Evolutionary conservation across 2,113 vertebrate genomes (phyloP), one percentile per base, ranked within the genome.

Genomic region (Ibidorhyncha struthersii): DNA sequence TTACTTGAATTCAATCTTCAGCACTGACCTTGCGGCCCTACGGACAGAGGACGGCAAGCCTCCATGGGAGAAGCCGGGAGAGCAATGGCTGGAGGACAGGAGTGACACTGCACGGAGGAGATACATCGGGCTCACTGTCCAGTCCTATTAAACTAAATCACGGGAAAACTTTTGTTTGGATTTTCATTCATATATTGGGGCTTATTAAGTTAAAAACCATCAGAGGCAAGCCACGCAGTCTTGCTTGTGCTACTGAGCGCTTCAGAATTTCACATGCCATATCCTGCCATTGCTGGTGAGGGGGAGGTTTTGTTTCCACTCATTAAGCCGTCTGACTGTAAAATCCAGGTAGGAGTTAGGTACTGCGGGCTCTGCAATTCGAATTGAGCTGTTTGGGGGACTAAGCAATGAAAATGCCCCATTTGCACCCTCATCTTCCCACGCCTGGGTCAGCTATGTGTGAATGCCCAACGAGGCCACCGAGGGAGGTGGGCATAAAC

Each of bases 291-390:
- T 22, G 32, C 13, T 38, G 55, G 7, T 10, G 59, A 9, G 17
- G 65, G 30, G 36, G 29, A 92, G 45, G 12, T 50, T 40, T 61
- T 61, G 23, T 23, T 63, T 74, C 15, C 27, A 6, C 7, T 14
- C 38, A 0, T 4, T 8, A 23, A 17, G 36, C 5, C 0, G 0
- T 58, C 45, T 58, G 16, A 8, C 36, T 9, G n/a, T 21, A 30
- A 74, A 93, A 82, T 15, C 41, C 49, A 8, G 1, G 0, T 1
- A 22, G 65, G 8, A 12, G 8, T 0, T 36, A 30, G 32, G 30
- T 26, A 9, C 58, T 41, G 70, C 32, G 58, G 84, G 23, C 36
- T 61, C 63, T 89, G 53, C 50, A 17, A 7, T 7, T 25, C 3
- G 0, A 5, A 3, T 0, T 19, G 52, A 61, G 66, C 53, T 89